These are phyloP conservation scores for Synanthedon tipuliformis DNA, from an alignment of 2,888 invertebrate species.

Conservation along the genomic window DNA sequence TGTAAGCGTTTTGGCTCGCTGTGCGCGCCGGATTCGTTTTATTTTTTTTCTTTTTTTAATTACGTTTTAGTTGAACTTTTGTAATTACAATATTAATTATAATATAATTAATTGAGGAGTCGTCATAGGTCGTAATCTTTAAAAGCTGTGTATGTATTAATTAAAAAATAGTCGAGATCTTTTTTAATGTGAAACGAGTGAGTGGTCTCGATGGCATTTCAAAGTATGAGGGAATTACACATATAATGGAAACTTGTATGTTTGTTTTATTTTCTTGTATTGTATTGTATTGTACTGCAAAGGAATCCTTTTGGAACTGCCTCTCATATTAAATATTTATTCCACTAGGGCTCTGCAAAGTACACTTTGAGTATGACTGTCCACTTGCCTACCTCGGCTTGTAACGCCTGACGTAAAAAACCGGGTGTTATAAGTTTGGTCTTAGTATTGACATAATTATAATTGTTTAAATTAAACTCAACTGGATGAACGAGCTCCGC, in stretches of 20 bases:
- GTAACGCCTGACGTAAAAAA: too few relatives aligned
- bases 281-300: too few relatives aligned
- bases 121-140: constrained; percentile 50
- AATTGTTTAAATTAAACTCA: too few relatives aligned
- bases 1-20: constrained; percentile 51
- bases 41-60: not conserved
- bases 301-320: too few relatives aligned
- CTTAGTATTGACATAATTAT: too few relatives aligned
- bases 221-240: constrained; percentile 49
- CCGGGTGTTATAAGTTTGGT: too few relatives aligned
- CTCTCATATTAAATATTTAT: too few relatives aligned
- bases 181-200: constrained; percentile 61
- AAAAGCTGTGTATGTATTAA: constrained; percentile 25
- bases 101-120: constrained; percentile 40
- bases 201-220: constrained; percentile 60
- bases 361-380: too few relatives aligned
- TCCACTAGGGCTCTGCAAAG: too few relatives aligned
- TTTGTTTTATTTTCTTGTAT: not conserved
- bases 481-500: too few relatives aligned
- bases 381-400: too few relatives aligned
- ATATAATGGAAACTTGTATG: constrained; percentile 49
- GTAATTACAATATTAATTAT: constrained; percentile 57
- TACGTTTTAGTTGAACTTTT: constrained; percentile 62
- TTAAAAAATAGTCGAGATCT: constrained; percentile 40
- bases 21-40: constrained; percentile 52